phyloP scores from a whole-genome alignment of 1,140 invertebrate species.

The Bombus superbus region DNA sequence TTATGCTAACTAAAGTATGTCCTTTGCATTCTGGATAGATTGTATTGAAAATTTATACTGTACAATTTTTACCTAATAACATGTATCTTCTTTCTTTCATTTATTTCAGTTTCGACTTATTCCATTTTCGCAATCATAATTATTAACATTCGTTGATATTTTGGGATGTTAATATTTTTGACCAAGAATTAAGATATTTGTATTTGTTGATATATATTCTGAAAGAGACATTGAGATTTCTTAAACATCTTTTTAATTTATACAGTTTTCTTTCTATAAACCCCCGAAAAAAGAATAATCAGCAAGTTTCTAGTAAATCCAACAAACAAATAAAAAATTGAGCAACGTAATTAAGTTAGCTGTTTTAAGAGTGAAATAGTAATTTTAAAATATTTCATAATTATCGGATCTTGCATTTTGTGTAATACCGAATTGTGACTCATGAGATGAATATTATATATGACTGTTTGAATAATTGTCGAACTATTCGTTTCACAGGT shows the following conservation, averaged over 20 bases:
- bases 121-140: not conserved
- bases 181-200: not conserved
- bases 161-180: conserved; percentile 12
- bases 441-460: conserved; percentile 7
- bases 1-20: conserved; percentile 8
- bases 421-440: conserved; percentile 20
- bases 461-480: conserved; percentile 13
- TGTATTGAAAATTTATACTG: conserved; percentile 13
- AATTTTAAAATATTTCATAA: conserved; percentile 9
- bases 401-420: not conserved
- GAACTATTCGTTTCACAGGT: not conserved
- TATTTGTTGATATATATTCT: not conserved
- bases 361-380: conserved; percentile 5
- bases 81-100: not conserved
- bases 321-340: conserved; percentile 12
- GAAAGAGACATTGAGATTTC: not conserved
- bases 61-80: conserved; percentile 8
- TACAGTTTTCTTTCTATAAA: not conserved
- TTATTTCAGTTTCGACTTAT: not conserved
- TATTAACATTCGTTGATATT: not conserved
- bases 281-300: not conserved
- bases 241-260: not conserved
- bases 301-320: not conserved
- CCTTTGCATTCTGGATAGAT: not conserved
- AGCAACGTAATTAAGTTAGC: conserved; percentile 18